Conservation (phyloP, 1,140 invertebrate species). For the Oncopeltus fasciatus region DNA sequence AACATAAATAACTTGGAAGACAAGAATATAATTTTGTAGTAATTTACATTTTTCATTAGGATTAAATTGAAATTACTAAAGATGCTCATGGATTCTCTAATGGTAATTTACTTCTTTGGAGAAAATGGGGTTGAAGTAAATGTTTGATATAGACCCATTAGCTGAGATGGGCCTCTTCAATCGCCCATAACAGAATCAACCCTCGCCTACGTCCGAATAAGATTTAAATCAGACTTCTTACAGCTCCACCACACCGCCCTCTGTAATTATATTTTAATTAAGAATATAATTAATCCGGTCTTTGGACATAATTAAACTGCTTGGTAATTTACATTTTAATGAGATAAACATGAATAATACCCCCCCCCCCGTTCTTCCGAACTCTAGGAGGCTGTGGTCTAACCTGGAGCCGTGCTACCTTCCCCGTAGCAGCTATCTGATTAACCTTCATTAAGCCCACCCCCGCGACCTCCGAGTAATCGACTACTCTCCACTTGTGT, state of each 20-base stretch:
- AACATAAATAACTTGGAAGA: no score
- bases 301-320: slow-evolving; percentile 19
- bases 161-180: no score
- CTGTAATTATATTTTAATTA: slow-evolving; percentile 20
- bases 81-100: no score
- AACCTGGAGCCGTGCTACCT: background rate
- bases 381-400: background rate
- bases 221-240: slow-evolving; percentile 16
- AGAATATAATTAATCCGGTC: slow-evolving; percentile 19
- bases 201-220: background rate
- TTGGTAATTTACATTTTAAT: slow-evolving; percentile 20
- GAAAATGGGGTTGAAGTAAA: no score
- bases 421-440: background rate
- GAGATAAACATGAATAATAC: slow-evolving; percentile 16
- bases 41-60: no score
- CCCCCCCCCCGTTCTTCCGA: no score
- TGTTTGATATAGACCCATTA: no score
- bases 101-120: no score
- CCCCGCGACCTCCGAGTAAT: background rate
- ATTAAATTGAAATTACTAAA: no score
- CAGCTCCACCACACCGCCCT: background rate
- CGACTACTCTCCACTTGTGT: background rate
- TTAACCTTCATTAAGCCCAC: slow-evolving; percentile 7
- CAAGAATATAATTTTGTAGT: no score
- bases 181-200: background rate